These are phyloP conservation scores for Onychomys arenicola DNA, from an alignment of 2,797 vertebrate species.

Conservation along the genomic window DNA sequence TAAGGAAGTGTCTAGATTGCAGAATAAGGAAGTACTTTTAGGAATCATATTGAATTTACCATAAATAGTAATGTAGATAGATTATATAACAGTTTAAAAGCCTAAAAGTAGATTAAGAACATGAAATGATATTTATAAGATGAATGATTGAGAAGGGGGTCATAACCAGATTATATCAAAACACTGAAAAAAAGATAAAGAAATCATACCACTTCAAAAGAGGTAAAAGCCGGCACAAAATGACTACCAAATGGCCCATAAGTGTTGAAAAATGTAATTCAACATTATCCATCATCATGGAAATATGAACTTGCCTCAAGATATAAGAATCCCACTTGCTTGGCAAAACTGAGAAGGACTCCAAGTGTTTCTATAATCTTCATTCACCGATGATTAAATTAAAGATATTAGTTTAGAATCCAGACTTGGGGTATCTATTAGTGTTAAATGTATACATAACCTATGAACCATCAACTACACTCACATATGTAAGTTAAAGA, in stretches of 20 bases:
- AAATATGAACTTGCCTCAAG: background rate
- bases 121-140: background rate
- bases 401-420: constrained; percentile 24
- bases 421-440: background rate
- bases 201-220: background rate
- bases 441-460: background rate
- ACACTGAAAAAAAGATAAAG: background rate
- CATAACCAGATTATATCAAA: background rate
- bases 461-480: background rate
- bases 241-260: background rate
- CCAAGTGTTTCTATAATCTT: background rate
- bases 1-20: no score
- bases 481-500: constrained; percentile 10
- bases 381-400: background rate
- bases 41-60: background rate
- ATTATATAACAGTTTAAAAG: background rate
- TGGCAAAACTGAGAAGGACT: constrained; percentile 29
- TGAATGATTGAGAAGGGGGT: background rate
- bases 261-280: background rate
- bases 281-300: background rate
- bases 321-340: background rate
- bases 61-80: background rate
- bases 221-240: background rate
- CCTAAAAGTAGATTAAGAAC: background rate
- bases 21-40: background rate